Conservation (phyloP, 2,797 vertebrate species). For the Hypotaenidia philippensis region DNA sequence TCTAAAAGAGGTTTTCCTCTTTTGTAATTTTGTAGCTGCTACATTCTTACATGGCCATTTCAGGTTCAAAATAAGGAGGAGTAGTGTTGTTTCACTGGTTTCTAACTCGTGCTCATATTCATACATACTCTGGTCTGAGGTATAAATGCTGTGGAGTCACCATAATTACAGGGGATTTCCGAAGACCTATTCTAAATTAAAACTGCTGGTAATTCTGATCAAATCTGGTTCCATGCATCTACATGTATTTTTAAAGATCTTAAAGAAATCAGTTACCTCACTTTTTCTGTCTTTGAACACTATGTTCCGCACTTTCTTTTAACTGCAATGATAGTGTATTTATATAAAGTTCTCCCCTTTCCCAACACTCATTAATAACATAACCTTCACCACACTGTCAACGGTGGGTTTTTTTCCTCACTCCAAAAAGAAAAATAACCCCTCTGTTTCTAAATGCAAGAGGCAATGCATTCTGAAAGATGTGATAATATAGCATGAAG, state of each 20-base stretch:
- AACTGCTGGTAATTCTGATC: background rate
- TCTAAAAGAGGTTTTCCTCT: background rate
- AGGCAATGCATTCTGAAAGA: background rate
- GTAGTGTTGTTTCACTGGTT: background rate
- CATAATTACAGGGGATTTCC: background rate
- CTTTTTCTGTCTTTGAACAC: background rate
- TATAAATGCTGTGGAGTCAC: background rate
- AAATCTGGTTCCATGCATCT: background rate
- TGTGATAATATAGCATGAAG: background rate
- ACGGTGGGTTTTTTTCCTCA: background rate
- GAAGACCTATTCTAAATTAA: background rate
- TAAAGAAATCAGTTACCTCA: background rate
- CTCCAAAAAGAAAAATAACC: constrained; percentile 24
- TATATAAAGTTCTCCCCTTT: background rate
- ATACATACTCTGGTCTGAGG: background rate
- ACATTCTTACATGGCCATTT: background rate
- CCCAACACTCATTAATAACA: constrained; percentile 21
- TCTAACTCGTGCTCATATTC: background rate
- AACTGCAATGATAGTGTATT: background rate
- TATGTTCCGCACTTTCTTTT: background rate
- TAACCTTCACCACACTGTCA: constrained; percentile 20
- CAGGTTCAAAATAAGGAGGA: background rate
- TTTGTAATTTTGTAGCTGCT: background rate
- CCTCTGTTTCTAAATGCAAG: background rate
- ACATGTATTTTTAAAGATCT: constrained; percentile 5